These are phyloP conservation scores for Bubo bubo DNA, from an alignment of 2,113 vertebrate genomes.

Conservation along the genomic window DNA sequence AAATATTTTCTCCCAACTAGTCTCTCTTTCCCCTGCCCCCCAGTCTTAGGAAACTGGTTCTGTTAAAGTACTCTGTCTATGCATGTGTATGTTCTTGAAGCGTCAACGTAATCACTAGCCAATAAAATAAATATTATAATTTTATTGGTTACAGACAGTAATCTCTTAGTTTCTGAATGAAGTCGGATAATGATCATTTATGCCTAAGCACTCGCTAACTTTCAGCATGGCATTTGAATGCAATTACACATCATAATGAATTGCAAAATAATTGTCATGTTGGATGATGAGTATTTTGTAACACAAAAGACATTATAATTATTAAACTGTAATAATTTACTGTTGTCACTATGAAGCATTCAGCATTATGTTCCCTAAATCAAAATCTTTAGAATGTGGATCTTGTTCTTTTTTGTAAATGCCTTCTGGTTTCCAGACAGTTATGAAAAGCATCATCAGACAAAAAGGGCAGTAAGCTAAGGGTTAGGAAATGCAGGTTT, in stretches of 20 bases:
- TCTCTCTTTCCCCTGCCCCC: neutral
- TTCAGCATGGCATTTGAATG: conserved; percentile 10
- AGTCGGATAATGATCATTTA: conserved; percentile 10
- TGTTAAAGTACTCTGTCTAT: neutral
- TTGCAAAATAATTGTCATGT: conserved; percentile 2
- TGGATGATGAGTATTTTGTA: conserved; percentile 2
- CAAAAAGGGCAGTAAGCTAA: neutral
- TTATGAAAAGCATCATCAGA: neutral
- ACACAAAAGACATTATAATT: conserved; percentile 30
- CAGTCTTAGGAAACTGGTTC: neutral
- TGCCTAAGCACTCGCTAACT: neutral
- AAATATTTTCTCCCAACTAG: neutral
- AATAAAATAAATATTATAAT: neutral
- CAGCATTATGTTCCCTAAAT: neutral
- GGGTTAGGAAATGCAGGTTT: neutral
- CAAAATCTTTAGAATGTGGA: neutral
- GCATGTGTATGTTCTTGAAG: neutral
- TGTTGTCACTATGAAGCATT: neutral
- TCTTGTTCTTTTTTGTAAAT: neutral
- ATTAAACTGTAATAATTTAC: conserved; percentile 19
- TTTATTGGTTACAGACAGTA: neutral
- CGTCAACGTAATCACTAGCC: neutral
- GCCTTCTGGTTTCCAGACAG: neutral
- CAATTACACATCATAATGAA: conserved; percentile 15
- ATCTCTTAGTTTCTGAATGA: conserved; percentile 1